Percentiles rank a stretch among this genome's conserved stretches.
Conservation (phyloP, 2,797 vertebrate species). For the Peromyscus nudipes region DNA sequence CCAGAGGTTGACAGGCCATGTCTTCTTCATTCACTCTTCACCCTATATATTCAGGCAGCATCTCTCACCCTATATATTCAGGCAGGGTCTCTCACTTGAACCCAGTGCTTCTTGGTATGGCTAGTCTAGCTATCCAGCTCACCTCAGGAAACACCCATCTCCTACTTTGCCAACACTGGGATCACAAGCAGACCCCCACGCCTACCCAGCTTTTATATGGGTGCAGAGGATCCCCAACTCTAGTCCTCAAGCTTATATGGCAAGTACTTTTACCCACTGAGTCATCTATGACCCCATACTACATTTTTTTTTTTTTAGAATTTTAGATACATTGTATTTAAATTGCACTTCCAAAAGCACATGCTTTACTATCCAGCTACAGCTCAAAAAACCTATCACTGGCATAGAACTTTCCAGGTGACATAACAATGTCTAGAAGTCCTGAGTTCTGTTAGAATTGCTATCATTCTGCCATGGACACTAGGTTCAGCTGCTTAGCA, state of each 20-base stretch:
- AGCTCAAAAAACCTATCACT: conserved; percentile 17
- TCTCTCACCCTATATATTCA: neutral
- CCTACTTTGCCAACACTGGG: neutral
- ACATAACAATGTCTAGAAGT: conserved; percentile 73
- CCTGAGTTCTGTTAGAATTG: conserved; percentile 60
- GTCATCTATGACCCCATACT: neutral
- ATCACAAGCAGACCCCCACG: neutral
- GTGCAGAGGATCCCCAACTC: neutral
- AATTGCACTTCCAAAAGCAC: conserved; percentile 32
- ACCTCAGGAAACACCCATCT: neutral
- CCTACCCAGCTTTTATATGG: neutral
- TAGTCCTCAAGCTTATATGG: neutral
- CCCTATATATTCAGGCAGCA: neutral
- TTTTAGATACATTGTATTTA: conserved; percentile 40
- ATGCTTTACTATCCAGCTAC: conserved; percentile 1
- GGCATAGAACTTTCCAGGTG: conserved; percentile 57
- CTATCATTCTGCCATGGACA: conserved; percentile 31
- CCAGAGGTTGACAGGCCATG: neutral
- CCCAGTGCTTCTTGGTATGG: neutral
- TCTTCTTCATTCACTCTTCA: neutral
- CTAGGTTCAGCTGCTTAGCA: conserved; percentile 45
- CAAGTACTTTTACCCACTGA: neutral
- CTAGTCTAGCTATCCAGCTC: no score
- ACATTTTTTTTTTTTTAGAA: neutral
- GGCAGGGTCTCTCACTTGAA: neutral